Base-by-base conservation (phyloP, 2,113 vertebrate species). In the Meriones unguiculatus region DNA sequence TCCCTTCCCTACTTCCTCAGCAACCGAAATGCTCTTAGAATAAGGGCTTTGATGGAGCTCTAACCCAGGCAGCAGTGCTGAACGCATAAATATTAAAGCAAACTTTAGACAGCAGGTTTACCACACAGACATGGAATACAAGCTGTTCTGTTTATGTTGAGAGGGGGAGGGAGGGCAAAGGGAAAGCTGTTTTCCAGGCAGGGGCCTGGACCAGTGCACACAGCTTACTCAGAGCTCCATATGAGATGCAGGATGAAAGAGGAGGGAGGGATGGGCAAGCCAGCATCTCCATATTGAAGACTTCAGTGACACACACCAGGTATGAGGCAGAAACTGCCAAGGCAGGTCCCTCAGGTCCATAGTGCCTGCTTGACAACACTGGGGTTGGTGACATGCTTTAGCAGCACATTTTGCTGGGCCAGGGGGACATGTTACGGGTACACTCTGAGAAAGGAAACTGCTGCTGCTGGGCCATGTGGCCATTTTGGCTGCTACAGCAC, bases 41-140 rank as follows among this genome's bases (percentile, higher is more conserved):
- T 81, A 96, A 96, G 97, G 97, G 94, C 97, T 98, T 98, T 98
- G 98, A 97, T 98, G 97, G 94, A 96, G 95, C 96, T 98, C 96
- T 85, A 57, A 89, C 96, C 94, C 72, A 28, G 75, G 98, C 95
- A 98, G 98, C 91, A 77, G 97, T 92, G 96, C 96, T 94, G 96
- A 98, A 98, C 1, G 0, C 97, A 98, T 98, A 97, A 98, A 98
- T 98, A 98, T 98, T 98, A 98, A 98, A 98, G 98, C 97, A 97
- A 97, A 98, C 97, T 98, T 98, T 95, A 93, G 93, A 62, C 98
- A 98, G 98, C 97, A 97, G 86, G 96, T 93, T 98, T 98, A 82
- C 98, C 94, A 95, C 97, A 97, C 98, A 98, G 98, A 97, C 95
- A 97, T 30, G 96, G 98, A 98, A 96, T 91, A 97, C 95, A 97